Base-by-base conservation (phyloP, 2,888 invertebrate genomes). In the Scaptomyza polygonia region DNA sequence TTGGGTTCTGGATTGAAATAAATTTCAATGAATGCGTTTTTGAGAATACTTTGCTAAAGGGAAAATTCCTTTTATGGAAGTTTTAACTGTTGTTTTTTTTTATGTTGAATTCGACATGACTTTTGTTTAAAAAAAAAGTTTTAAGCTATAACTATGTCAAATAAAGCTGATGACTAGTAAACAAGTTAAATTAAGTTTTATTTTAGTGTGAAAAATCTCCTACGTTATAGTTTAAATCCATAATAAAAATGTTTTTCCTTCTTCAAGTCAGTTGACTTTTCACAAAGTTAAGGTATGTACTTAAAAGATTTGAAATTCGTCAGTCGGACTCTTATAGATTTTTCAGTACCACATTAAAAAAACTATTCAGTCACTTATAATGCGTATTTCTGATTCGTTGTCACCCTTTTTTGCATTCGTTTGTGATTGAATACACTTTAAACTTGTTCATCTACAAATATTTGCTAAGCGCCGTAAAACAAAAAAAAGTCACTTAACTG, bases 401-500 rank as follows among this genome's bases (percentile, higher is more conserved):
- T 45, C 0, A 1, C 2, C 11, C 11, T 27, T 5, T 4, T 12
- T 27, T 7, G 6, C 34, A 12, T 21, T 62, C 44, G n/a, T 36
- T 40, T 57, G 54, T 62, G 66, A 61, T 69, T 75, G 67, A 68
- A 68, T 25, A 66, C 69, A 67, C 74, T 72, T 62, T 51, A 65
- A 79, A 77, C 52, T 67, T 58, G 32, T 43, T 11, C 27, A 62
- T 32, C 62, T 45, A 55, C 61, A 51, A 62, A 71, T 66, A 58
- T 40, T 79, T 77, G 64, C 76, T 56, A 77, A 76, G 68, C 54
- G 68, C 54, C 65, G 57, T 62, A 66, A 61, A 78, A 78, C 82
- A 85, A 74, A 79, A 77, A 77, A 82, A 80, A 85, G 76, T 80
- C 77, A 82, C 81, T 83, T 77, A 76, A 76, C 67, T 74, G 69